Conservation (phyloP, 2,797 vertebrate genomes). For the Microhierax caerulescens region DNA sequence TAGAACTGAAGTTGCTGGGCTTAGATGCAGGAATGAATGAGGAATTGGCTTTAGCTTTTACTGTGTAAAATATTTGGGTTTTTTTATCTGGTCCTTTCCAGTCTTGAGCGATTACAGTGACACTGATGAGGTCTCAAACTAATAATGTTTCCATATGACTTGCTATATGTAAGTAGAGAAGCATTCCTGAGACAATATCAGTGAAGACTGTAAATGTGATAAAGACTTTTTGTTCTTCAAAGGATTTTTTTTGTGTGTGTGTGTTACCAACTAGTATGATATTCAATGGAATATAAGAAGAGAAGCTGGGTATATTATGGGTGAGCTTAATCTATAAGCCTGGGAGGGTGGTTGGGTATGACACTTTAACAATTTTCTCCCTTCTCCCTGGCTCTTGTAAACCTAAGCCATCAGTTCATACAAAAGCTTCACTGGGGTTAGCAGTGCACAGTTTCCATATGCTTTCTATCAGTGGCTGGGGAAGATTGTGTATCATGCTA, state of each 20-base stretch:
- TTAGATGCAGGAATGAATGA: background rate
- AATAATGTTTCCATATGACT: background rate
- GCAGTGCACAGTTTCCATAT: background rate
- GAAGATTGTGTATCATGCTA: background rate
- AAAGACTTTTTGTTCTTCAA: background rate
- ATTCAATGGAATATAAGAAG: background rate
- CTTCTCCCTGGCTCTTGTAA: background rate
- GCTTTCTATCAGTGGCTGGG: background rate
- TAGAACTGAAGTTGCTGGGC: background rate
- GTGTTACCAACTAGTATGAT: background rate
- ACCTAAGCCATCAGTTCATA: background rate
- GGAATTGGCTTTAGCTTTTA: background rate
- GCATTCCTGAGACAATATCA: background rate
- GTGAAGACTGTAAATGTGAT: background rate
- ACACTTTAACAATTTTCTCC: background rate
- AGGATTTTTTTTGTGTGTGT: background rate
- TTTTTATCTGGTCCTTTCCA: background rate
- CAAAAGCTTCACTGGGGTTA: background rate
- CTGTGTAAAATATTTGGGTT: background rate
- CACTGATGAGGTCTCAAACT: background rate
- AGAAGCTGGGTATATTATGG: background rate
- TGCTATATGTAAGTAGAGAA: background rate
- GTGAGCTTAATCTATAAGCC: background rate
- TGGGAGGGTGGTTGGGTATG: rapidly evolving
- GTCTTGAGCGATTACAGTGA: background rate